These are phyloP conservation scores for Heliangelus exortis DNA, from an alignment of 2,797 vertebrate species.

Conservation along the genomic window DNA sequence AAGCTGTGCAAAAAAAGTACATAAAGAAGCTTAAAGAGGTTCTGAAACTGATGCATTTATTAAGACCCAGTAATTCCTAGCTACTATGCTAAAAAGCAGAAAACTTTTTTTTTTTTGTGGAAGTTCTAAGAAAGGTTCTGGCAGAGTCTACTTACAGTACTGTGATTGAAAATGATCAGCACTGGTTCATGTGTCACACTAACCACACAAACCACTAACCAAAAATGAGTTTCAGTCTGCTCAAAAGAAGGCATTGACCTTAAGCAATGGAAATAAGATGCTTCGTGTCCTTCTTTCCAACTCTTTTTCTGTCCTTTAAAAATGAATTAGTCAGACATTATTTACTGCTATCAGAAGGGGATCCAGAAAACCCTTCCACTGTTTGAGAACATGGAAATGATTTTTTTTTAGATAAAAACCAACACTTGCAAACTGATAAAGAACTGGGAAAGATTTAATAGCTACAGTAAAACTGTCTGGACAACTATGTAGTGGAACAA, in stretches of 20 bases:
- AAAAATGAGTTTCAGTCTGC: slow-evolving; percentile 7
- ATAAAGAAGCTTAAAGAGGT: background rate
- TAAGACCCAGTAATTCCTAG: background rate
- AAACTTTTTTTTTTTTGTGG: background rate
- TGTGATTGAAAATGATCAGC: background rate
- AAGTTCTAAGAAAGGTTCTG: background rate
- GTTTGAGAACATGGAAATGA: background rate
- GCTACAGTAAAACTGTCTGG: background rate
- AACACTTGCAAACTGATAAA: background rate
- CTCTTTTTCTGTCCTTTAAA: background rate
- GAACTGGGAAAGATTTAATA: background rate
- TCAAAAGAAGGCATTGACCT: slow-evolving; percentile 29
- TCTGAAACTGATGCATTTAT: background rate
- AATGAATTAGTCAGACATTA: background rate
- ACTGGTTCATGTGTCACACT: background rate
- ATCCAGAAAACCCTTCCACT: background rate
- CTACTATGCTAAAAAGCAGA: background rate
- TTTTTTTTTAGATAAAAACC: background rate
- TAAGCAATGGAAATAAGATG: slow-evolving; percentile 15
- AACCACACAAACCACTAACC: slow-evolving; percentile 36
- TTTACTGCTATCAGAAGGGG: background rate
- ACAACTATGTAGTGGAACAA: background rate
- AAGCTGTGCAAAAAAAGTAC: background rate
- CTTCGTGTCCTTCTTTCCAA: background rate
- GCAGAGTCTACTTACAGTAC: background rate